Conservation (phyloP, 2,888 invertebrate species). For the Hypsopygia costalis region DNA sequence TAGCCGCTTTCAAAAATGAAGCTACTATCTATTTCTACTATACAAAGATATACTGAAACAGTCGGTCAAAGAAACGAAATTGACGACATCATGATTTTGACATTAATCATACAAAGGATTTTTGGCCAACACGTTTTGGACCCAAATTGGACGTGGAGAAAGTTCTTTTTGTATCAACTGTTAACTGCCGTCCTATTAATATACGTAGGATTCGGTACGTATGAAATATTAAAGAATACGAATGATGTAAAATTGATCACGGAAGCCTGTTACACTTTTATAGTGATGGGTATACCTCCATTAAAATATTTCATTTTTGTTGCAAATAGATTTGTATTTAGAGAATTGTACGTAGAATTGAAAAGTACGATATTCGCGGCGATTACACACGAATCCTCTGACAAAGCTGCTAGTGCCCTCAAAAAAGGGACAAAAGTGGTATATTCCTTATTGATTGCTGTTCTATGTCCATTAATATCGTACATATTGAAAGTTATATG, state of each 20-base stretch:
- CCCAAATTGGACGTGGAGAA: conserved; percentile 50
- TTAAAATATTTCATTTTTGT: conserved; percentile 41
- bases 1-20: conserved; percentile 9
- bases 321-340: conserved; percentile 29
- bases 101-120: conserved; percentile 38
- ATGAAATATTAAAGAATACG: conserved; percentile 31
- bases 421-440: conserved; percentile 25
- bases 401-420: too few relatives aligned
- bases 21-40: conserved; percentile 2
- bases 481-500: conserved; percentile 41
- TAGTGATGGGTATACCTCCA: conserved; percentile 32
- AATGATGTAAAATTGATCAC: conserved; percentile 32
- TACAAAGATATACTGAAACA: conserved; percentile 38
- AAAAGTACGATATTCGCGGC: conserved; percentile 38
- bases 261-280: conserved; percentile 47
- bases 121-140: conserved; percentile 52
- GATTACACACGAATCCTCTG: conserved; percentile 32
- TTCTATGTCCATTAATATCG: conserved; percentile 26
- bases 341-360: conserved; percentile 34
- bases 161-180: conserved; percentile 31
- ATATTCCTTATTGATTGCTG: neutral
- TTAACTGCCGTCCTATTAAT: conserved; percentile 28
- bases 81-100: conserved; percentile 34
- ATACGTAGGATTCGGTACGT: conserved; percentile 50
- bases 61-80: conserved; percentile 40